Base-by-base conservation (phyloP, 2,888 invertebrate species). In the Ischnus inquisitorius region DNA sequence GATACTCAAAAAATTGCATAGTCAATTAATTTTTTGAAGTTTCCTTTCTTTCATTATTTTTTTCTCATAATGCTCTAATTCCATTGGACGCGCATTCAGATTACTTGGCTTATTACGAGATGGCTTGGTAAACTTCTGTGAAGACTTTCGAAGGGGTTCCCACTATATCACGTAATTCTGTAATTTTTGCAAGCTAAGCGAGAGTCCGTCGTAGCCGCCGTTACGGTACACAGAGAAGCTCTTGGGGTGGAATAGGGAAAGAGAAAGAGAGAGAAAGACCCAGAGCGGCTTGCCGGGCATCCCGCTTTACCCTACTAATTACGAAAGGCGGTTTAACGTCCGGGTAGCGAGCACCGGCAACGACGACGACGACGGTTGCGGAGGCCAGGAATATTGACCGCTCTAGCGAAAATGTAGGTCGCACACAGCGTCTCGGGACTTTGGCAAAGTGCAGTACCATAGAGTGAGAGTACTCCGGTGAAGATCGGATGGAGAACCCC, bases 301-400 rank as follows among this genome's bases (percentile, higher is more conserved):
- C 82, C 34, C 79, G 82, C 76, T 85, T 85, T 85, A 82, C 79
- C 84, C 75, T 76, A 79, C 82, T 82, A 82, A 84, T 84, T 84
- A 81, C 84, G 74, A 74, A 74, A 84, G 84, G 81, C 80, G 78
- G 84, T 84, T 84, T 84, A 84, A 84, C 81, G 84, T 84, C 80
- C 78, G 76, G 57, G 76, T 68, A 72, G 48, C 69, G 67, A 57
- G 43, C 46, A 48, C 57, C 62, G 69, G 60, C 39, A 46, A 39
- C 46, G 67, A 67, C 67, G 78, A 75, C 71, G 68, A 83, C 62
- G 78, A 79, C 43, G 28, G 51, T 65, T 60, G 71, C 68, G 69
- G 69, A 75, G 68, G 81, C 84, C 64, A 72, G 68, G 81, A 84
- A 82, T 84, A 84, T 84, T 82, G 84, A 84, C 84, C 81, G 84